Evolutionary conservation across 1,140 invertebrate genomes (phyloP).

Genomic region (Bombus breviceps): DNA sequence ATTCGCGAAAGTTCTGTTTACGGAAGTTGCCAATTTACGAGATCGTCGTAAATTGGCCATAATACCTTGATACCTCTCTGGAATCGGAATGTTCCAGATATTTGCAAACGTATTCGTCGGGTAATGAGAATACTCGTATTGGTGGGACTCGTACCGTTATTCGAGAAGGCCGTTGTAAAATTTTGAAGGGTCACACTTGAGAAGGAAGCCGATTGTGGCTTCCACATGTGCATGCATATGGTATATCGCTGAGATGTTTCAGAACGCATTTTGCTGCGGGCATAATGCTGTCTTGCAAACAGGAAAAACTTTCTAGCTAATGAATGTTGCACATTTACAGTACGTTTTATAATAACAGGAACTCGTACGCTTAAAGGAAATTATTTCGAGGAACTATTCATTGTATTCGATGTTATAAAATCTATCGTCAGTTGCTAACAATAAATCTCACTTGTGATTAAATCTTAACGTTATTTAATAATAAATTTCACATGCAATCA

Average conservation of each 20-base stretch:
- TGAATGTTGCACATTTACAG: neutral
- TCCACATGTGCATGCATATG: too few species aligned
- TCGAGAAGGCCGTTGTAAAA: neutral
- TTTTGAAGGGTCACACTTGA: neutral
- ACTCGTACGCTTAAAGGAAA: neutral
- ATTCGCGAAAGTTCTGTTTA: neutral
- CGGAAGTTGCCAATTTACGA: neutral
- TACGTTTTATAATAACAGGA: neutral
- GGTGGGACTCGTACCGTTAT: neutral
- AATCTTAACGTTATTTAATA: neutral
- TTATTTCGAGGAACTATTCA: neutral
- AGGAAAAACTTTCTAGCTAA: constrained; percentile 7
- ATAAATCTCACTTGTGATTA: neutral
- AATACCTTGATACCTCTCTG: neutral
- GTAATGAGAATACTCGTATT: neutral
- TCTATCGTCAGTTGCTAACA: neutral
- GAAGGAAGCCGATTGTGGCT: neutral
- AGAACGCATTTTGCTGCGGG: neutral
- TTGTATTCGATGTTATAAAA: constrained; percentile 3
- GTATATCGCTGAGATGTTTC: neutral
- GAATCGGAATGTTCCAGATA: neutral
- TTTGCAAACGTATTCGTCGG: neutral
- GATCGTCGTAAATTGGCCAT: neutral
- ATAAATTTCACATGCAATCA: neutral
- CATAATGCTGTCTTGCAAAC: neutral